These are phyloP conservation scores for Bradypodion pumilum DNA, from an alignment of 2,797 vertebrate species.

Conservation along the genomic window DNA sequence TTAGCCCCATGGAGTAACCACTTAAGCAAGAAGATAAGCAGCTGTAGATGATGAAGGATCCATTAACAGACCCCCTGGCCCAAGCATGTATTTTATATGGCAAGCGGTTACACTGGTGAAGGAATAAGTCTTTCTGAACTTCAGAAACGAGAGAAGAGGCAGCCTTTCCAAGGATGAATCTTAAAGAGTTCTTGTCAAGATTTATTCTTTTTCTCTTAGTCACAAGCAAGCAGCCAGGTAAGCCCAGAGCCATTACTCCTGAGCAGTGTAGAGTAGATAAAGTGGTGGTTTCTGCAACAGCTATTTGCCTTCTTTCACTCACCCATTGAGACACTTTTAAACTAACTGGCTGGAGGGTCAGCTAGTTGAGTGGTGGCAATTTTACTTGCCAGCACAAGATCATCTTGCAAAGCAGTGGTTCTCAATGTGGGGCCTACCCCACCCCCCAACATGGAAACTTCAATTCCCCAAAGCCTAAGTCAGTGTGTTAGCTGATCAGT, in stretches of 20 bases:
- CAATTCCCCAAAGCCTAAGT: too few species aligned
- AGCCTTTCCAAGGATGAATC: conserved; percentile 64
- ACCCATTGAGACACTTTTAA: background rate
- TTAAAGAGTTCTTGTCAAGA: conserved; percentile 47
- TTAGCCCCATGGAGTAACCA: conserved; percentile 55
- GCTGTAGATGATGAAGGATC: conserved; percentile 63
- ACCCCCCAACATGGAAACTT: too few species aligned
- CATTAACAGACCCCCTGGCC: conserved; percentile 54
- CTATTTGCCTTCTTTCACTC: background rate
- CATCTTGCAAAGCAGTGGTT: background rate
- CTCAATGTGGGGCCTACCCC: background rate
- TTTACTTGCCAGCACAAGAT: fast-evolving
- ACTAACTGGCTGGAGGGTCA: background rate
- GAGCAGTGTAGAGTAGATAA: background rate
- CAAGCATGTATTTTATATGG: conserved; percentile 61
- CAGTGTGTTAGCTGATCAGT: too few species aligned
- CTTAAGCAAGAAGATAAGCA: conserved; percentile 60
- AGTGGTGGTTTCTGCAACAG: background rate
- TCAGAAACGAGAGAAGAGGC: conserved; percentile 52
- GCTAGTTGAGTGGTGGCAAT: background rate
- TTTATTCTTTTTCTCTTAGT: conserved; percentile 44
- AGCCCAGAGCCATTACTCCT: conserved; percentile 28
- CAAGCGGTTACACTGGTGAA: conserved; percentile 42
- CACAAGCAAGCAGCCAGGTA: background rate
- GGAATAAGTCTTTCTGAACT: conserved; percentile 55